Evolutionary conservation across 1,140 invertebrate species (phyloP).

Genomic region (Microplitis mediator): DNA sequence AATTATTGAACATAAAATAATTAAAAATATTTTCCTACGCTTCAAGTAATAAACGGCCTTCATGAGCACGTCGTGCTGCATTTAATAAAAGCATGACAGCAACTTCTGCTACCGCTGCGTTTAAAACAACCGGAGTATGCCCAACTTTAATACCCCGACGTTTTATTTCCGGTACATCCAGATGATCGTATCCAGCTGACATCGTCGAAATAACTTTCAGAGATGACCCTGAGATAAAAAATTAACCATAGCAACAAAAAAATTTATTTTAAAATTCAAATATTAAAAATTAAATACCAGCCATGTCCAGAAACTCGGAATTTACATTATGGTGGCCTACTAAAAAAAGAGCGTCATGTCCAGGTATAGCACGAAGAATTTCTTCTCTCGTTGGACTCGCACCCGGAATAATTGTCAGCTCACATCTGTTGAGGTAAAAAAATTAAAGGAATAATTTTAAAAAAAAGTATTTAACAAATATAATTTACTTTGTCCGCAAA

Average conservation of each 20-base stretch:
- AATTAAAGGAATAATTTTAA: background rate
- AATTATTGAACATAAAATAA: conserved; percentile 19
- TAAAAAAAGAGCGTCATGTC: conserved; percentile 50
- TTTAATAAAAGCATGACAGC: conserved; percentile 77
- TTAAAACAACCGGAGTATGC: conserved; percentile 81
- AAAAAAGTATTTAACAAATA: background rate
- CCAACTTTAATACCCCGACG: conserved; percentile 72
- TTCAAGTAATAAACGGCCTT: conserved; percentile 71
- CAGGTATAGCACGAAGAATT: conserved; percentile 44
- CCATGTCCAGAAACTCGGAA: conserved; percentile 47
- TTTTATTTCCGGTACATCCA: conserved; percentile 71
- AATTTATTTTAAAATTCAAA: background rate
- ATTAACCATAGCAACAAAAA: background rate
- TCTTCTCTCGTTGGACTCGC: conserved; percentile 30
- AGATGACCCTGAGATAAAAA: conserved; percentile 59
- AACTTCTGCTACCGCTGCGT: conserved; percentile 82
- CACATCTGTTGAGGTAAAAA: conserved; percentile 39
- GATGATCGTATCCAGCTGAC: conserved; percentile 81
- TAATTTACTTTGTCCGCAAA: conserved; percentile 41
- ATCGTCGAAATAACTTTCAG: conserved; percentile 74
- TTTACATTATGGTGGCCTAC: conserved; percentile 40
- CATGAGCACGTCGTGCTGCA: conserved; percentile 75
- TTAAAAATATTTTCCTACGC: conserved; percentile 58
- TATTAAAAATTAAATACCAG: conserved; percentile 38
- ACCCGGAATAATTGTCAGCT: conserved; percentile 47